Conservation (phyloP, 2,797 vertebrate species). For the Myoxocephalus aenaeus region DNA sequence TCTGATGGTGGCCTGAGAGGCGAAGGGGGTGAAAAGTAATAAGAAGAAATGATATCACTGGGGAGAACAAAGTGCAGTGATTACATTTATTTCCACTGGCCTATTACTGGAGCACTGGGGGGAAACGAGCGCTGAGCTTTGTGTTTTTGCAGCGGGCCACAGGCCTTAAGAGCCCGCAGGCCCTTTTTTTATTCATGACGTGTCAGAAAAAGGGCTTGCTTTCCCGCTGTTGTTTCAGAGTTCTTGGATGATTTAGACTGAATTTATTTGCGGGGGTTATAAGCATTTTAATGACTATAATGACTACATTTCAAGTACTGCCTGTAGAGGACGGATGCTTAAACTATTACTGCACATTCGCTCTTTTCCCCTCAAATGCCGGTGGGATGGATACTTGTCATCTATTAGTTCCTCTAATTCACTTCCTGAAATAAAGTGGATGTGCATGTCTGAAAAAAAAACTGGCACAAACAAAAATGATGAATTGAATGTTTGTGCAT, state of each 20-base stretch:
- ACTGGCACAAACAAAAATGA: conserved; percentile 17
- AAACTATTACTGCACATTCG: conserved; percentile 55
- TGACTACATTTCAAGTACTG: background rate
- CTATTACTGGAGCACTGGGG: conserved; percentile 74
- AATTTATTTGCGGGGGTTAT: conserved; percentile 59
- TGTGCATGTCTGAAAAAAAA: background rate
- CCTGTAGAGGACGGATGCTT: conserved; percentile 37
- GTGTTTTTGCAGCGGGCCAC: conserved; percentile 68
- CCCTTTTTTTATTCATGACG: conserved; percentile 72
- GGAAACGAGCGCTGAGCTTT: conserved; percentile 73
- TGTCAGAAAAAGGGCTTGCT: conserved; percentile 70
- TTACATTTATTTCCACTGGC: conserved; percentile 85
- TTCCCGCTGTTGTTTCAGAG: conserved; percentile 58
- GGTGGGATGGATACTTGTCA: conserved; percentile 37
- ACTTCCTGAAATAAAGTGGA: conserved; percentile 27
- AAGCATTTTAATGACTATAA: conserved; percentile 42
- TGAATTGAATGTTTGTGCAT: conserved; percentile 47
- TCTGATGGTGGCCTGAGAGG: conserved; percentile 75
- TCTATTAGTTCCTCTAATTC: conserved; percentile 22
- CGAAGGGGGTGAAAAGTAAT: conserved; percentile 76
- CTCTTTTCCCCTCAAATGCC: conserved; percentile 26
- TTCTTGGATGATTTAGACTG: conserved; percentile 64
- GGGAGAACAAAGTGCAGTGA: conserved; percentile 84
- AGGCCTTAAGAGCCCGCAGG: conserved; percentile 55
- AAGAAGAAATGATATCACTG: conserved; percentile 78